phyloP scores from a whole-genome alignment of 2,113 vertebrate species.

The Elachura formosa region DNA sequence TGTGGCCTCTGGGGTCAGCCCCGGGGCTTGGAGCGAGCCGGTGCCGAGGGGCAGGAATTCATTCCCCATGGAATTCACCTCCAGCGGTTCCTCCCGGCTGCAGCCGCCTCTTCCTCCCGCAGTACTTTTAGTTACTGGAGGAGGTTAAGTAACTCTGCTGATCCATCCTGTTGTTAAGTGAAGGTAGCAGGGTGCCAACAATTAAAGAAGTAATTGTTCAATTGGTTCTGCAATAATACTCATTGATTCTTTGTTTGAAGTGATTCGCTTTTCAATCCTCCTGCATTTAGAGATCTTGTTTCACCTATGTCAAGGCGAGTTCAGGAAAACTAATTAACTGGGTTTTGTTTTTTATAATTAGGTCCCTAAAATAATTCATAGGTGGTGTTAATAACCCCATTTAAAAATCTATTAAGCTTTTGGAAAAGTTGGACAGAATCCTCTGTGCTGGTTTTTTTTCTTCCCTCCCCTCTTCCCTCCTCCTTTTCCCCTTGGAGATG shows the following conservation, averaged over 20 bases:
- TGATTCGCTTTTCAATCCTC: slow-evolving; percentile 40
- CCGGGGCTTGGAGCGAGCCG: neutral
- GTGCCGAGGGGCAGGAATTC: neutral
- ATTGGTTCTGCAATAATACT: slow-evolving; percentile 34
- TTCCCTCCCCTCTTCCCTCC: neutral
- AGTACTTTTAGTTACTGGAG: neutral
- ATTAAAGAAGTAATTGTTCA: slow-evolving; percentile 65
- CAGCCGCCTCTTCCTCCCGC: neutral
- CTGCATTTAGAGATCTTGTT: slow-evolving; percentile 65
- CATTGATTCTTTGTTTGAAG: slow-evolving; percentile 38
- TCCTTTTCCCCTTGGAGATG: slow-evolving; percentile 64
- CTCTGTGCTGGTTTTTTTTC: slow-evolving; percentile 52
- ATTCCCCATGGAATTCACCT: neutral
- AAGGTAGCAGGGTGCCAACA: slow-evolving; percentile 36
- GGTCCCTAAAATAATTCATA: slow-evolving; percentile 96
- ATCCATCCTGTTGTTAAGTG: slow-evolving; percentile 30
- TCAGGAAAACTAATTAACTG: slow-evolving; percentile 94
- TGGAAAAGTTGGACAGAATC: slow-evolving; percentile 81
- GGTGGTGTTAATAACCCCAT: slow-evolving; percentile 97
- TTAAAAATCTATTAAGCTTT: slow-evolving; percentile 96
- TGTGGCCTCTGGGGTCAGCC: too few relatives aligned
- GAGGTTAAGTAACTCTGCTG: slow-evolving; percentile 32
- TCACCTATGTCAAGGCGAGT: slow-evolving; percentile 68
- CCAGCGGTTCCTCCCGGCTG: neutral
- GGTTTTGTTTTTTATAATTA: slow-evolving; percentile 91